phyloP scores from a whole-genome alignment of 2,888 invertebrate species.

The Apotomis betuletana region DNA sequence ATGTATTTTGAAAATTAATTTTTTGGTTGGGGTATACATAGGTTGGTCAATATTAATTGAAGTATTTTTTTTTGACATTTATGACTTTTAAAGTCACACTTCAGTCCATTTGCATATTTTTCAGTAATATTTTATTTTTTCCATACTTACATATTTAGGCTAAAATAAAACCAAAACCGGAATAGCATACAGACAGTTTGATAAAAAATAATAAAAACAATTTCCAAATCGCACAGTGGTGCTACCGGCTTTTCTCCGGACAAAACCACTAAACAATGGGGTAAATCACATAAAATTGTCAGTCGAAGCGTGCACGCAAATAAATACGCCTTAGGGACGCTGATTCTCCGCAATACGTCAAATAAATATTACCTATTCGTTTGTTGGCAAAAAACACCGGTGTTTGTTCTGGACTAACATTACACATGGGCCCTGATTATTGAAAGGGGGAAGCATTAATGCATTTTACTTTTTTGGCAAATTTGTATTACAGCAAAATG shows the following conservation, averaged over 20 bases:
- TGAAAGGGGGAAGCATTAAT: conserved; percentile 34
- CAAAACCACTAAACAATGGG: conserved; percentile 43
- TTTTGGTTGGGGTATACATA: too few relatives aligned
- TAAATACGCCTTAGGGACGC: conserved; percentile 73
- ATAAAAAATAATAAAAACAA: conserved; percentile 14
- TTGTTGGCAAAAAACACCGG: conserved; percentile 55
- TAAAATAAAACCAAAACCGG: not conserved
- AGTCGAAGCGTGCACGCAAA: conserved; percentile 70
- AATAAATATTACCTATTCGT: conserved; percentile 68
- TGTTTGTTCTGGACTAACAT: conserved; percentile 63
- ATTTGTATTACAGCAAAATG: not conserved
- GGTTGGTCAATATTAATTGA: too few relatives aligned
- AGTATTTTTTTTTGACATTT: too few relatives aligned
- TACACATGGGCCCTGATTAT: conserved; percentile 51
- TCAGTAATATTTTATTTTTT: too few relatives aligned
- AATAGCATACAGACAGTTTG: not conserved
- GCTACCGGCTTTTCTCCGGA: conserved; percentile 14
- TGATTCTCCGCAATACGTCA: conserved; percentile 72
- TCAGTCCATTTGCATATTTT: too few relatives aligned
- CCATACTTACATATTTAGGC: too few relatives aligned
- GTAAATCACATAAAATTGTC: conserved; percentile 69
- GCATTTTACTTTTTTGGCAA: not conserved
- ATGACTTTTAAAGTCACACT: too few relatives aligned
- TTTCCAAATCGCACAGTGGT: conserved; percentile 35
- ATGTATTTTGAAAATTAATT: too few relatives aligned